Conservation (phyloP, 1,140 invertebrate genomes). For the Ladona fulva region DNA sequence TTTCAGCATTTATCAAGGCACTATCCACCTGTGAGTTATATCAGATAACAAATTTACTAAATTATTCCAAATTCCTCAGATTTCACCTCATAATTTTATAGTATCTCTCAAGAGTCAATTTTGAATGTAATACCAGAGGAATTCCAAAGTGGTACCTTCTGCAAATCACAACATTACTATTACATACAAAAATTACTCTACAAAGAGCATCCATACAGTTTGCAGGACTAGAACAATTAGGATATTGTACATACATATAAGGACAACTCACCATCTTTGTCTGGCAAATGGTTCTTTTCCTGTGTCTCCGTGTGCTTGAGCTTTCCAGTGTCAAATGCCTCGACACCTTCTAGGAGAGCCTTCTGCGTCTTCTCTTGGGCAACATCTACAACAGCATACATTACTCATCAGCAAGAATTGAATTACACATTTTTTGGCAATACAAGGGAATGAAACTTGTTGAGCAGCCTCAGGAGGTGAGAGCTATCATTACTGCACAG, state of each 20-base stretch:
- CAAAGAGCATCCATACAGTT: background rate
- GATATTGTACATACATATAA: background rate
- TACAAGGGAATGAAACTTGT: no score
- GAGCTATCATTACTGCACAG: no score
- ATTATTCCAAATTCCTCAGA: no score
- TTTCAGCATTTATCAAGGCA: no score
- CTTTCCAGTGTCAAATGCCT: conserved; percentile 68
- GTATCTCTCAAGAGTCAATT: background rate
- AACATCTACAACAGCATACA: conserved; percentile 54
- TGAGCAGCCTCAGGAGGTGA: no score
- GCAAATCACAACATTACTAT: conserved; percentile 1
- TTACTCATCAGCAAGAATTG: conserved; percentile 10
- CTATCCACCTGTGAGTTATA: no score
- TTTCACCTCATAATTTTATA: no score
- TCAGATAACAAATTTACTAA: no score
- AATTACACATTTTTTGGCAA: no score
- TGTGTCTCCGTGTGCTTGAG: conserved; percentile 88
- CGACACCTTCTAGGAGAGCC: conserved; percentile 74
- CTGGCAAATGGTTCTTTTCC: conserved; percentile 87
- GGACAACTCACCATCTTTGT: conserved; percentile 76
- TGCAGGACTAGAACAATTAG: background rate
- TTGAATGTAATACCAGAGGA: conserved; percentile 15
- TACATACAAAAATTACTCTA: background rate
- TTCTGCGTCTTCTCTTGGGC: conserved; percentile 78
- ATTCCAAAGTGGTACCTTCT: background rate